These are phyloP conservation scores for Epirrhoe tristata DNA, from an alignment of 2,888 invertebrate species.

Conservation along the genomic window DNA sequence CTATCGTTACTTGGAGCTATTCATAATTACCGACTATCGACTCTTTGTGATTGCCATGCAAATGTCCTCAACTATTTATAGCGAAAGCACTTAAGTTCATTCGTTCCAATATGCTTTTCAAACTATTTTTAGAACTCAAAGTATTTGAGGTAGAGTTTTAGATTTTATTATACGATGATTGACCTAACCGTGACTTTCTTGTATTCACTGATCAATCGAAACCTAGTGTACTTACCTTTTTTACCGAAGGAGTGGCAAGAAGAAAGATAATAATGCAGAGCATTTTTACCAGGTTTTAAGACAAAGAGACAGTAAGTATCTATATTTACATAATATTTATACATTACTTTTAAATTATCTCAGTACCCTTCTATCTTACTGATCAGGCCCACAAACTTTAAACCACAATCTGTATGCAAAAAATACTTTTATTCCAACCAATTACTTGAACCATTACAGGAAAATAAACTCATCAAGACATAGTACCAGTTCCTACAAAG, in stretches of 20 bases:
- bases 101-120: not conserved
- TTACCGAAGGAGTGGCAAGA: too few species aligned
- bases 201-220: too few species aligned
- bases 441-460: conserved; percentile 23
- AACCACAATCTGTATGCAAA: not conserved
- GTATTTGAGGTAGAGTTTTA: not conserved
- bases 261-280: too few species aligned
- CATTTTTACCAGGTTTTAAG: too few species aligned
- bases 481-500: conserved; percentile 22
- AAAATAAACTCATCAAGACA: conserved; percentile 24
- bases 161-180: not conserved
- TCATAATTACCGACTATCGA: conserved; percentile 71
- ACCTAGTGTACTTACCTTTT: too few species aligned
- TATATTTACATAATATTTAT: too few species aligned
- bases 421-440: conserved; percentile 5
- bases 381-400: not conserved
- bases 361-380: not conserved
- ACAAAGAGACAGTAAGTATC: too few species aligned
- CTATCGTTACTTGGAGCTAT: conserved; percentile 67
- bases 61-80: conserved; percentile 67
- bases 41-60: conserved; percentile 70
- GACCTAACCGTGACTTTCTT: too few species aligned
- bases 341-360: too few species aligned
- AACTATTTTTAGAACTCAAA: not conserved
- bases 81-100: conserved; percentile 24